Evolutionary conservation across 2,113 vertebrate genomes (phyloP).

Genomic region (Epinephelus moara): DNA sequence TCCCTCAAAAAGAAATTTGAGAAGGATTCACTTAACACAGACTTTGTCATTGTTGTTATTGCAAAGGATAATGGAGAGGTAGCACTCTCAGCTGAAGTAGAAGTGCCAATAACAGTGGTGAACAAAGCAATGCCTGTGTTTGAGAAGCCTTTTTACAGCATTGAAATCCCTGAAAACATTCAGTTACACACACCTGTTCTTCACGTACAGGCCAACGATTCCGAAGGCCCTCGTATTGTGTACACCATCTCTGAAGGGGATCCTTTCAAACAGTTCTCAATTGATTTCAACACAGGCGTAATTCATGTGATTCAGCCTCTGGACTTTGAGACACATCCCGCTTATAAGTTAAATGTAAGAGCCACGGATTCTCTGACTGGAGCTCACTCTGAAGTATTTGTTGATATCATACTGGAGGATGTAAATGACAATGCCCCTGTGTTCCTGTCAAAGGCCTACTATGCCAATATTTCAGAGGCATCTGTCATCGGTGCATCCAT

Average conservation of each 20-base stretch:
- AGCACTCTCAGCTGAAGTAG: constrained; percentile 88
- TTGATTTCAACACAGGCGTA: constrained; percentile 97
- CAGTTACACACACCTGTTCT: constrained; percentile 93
- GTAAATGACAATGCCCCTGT: constrained; percentile 94
- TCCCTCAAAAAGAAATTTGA: constrained; percentile 91
- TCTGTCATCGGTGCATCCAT: constrained; percentile 90
- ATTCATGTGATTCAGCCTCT: constrained; percentile 90
- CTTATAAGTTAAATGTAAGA: constrained; percentile 93
- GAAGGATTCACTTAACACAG: constrained; percentile 88
- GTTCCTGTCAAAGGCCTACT: constrained; percentile 87
- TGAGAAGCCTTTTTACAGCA: constrained; percentile 95
- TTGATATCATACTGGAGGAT: constrained; percentile 94
- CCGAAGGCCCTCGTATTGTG: constrained; percentile 94
- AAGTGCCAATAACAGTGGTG: constrained; percentile 92
- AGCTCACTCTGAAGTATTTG: constrained; percentile 92
- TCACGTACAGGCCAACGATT: constrained; percentile 93
- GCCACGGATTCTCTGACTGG: constrained; percentile 96
- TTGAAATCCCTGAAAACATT: constrained; percentile 94
- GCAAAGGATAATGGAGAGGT: constrained; percentile 92
- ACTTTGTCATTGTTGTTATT: constrained; percentile 90
- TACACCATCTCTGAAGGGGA: constrained; percentile 96
- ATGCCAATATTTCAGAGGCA: constrained; percentile 91
- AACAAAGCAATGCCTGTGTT: constrained; percentile 97
- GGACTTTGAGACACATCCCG: constrained; percentile 96
- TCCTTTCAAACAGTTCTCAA: constrained; percentile 93